These are phyloP conservation scores for human (Homo sapiens) DNA, from an alignment of 2,113 vertebrate genomes.

Conservation along the genomic window DNA sequence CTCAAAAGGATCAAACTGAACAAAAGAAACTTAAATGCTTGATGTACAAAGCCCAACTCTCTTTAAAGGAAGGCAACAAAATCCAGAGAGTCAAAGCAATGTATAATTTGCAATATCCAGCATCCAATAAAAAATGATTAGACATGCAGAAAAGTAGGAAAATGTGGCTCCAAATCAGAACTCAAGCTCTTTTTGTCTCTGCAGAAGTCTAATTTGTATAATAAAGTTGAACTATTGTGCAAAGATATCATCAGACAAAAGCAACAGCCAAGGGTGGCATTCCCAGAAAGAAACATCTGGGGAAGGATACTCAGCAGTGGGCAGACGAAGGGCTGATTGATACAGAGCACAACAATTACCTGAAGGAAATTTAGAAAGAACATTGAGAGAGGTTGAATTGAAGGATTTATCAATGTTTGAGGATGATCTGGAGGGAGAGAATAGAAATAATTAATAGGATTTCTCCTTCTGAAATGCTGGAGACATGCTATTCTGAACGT, in stretches of 20 bases:
- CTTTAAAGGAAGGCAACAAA: constrained; percentile 36
- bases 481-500: background rate
- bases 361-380: background rate
- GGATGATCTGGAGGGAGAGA: background rate
- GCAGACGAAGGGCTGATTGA: background rate
- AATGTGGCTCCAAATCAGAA: background rate
- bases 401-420: background rate
- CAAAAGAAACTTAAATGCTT: background rate
- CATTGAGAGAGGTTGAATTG: background rate
- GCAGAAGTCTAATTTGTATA: background rate
- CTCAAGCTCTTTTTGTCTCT: background rate
- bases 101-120: background rate
- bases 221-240: background rate
- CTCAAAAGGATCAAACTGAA: background rate
- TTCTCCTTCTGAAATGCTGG: constrained; percentile 30
- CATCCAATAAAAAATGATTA: constrained; percentile 26
- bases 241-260: constrained; percentile 17
- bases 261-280: background rate
- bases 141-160: background rate
- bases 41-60: background rate
- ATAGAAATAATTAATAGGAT: background rate
- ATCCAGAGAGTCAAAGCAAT: background rate
- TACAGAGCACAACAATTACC: background rate
- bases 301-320: background rate
- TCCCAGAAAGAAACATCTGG: background rate